phyloP scores from a whole-genome alignment of 1,140 invertebrate genomes.

The Aphelenchoides fujianensis region DNA sequence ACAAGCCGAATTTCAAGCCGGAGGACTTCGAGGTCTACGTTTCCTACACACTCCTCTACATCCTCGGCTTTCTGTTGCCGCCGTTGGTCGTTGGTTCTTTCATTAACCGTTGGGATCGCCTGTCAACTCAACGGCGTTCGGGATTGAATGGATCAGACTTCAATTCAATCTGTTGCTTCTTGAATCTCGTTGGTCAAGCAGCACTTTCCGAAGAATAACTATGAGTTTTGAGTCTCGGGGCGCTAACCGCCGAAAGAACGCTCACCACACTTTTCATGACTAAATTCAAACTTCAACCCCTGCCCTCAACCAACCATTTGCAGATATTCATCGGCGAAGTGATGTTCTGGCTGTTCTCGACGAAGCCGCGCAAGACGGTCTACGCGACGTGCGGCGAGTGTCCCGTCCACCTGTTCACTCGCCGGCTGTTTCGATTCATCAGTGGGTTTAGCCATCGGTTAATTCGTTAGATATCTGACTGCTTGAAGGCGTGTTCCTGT shows the following conservation, averaged over 20 bases:
- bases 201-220: neutral
- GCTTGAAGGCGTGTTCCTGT: constrained; percentile 55
- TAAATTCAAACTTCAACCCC: too few relatives aligned
- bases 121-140: too few relatives aligned
- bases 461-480: neutral
- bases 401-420: constrained; percentile 57
- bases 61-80: constrained; percentile 54
- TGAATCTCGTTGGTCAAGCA: too few relatives aligned
- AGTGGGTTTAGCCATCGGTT: constrained; percentile 43
- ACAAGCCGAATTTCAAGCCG: constrained; percentile 61
- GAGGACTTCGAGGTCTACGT: constrained; percentile 62
- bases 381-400: constrained; percentile 58
- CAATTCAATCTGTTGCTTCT: too few relatives aligned
- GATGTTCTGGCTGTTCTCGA: constrained; percentile 62
- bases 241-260: too few relatives aligned
- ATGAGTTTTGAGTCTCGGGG: too few relatives aligned
- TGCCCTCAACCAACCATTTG: too few relatives aligned
- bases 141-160: too few relatives aligned
- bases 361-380: constrained; percentile 59
- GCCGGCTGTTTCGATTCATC: constrained; percentile 57
- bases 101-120: constrained; percentile 4
- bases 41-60: constrained; percentile 56
- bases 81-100: constrained; percentile 57
- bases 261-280: too few relatives aligned
- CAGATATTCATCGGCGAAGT: constrained; percentile 61